A percentile compares a stretch with the other conserved stretches of the same genome.
Conservation (phyloP, 53 echinoderm and acorn worm genomes). For the Henricia sp. region DNA sequence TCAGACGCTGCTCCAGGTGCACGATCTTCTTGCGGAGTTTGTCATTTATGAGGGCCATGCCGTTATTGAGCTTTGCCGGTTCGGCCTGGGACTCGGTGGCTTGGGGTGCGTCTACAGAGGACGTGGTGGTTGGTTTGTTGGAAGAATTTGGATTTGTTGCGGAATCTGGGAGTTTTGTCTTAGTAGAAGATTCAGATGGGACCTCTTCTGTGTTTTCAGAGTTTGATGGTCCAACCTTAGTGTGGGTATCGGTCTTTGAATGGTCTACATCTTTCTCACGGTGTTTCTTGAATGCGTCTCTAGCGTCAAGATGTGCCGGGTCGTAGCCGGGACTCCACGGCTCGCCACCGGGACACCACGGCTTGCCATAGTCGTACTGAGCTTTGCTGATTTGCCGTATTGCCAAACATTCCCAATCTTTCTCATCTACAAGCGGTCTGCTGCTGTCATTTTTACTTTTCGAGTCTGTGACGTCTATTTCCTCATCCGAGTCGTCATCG, state of each 20-base stretch:
- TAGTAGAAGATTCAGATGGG: background rate
- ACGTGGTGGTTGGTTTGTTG: background rate
- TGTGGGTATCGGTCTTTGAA: background rate
- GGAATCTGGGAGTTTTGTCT: background rate
- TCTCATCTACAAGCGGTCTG: no score
- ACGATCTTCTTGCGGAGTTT: constrained; percentile 57
- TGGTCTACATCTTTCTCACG: background rate
- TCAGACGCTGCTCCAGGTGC: constrained; percentile 67
- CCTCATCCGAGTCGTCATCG: constrained; percentile 47
- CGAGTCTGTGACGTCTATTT: constrained; percentile 4
- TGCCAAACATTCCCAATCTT: constrained; percentile 30
- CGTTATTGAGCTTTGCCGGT: constrained; percentile 6
- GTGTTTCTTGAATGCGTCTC: constrained; percentile 9
- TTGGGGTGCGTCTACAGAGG: background rate
- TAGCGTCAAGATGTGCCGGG: background rate
- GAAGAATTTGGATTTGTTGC: background rate
- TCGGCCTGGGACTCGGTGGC: background rate
- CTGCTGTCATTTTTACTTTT: constrained; percentile 2
- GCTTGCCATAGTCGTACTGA: background rate
- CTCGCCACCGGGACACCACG: background rate
- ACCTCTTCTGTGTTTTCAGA: no score
- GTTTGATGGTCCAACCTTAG: background rate
- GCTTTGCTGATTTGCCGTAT: constrained; percentile 33
- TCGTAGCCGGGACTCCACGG: background rate
- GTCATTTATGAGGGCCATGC: constrained; percentile 48